These are phyloP conservation scores for Eupithecia exiguata DNA, from an alignment of 2,888 invertebrate species.

Conservation along the genomic window DNA sequence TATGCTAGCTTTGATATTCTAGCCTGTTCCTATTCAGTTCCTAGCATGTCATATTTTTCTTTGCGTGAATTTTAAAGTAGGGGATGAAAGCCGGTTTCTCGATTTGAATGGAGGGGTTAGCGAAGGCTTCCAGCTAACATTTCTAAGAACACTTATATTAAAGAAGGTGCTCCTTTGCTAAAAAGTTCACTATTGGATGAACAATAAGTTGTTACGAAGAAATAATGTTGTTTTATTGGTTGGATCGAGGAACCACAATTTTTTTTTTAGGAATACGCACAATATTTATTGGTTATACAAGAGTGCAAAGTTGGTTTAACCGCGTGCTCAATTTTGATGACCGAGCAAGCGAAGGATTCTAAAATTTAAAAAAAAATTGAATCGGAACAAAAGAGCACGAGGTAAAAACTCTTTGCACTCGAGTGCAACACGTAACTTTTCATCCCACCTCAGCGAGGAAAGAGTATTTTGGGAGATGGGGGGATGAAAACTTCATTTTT, in stretches of 20 bases:
- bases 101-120: constrained; percentile 18
- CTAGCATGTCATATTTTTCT: not conserved
- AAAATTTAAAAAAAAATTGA: no score
- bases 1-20: not conserved
- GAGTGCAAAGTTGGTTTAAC: no score
- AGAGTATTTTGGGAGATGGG: no score
- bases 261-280: no score
- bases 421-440: no score
- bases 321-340: no score
- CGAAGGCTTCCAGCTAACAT: constrained; percentile 3
- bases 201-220: not conserved
- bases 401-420: no score
- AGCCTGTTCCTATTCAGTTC: not conserved
- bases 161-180: not conserved
- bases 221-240: not conserved
- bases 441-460: no score
- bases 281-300: no score
- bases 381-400: no score
- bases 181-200: constrained; percentile 5
- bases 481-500: no score
- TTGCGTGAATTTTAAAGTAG: constrained; percentile 2
- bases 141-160: constrained; percentile 20
- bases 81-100: constrained; percentile 3
- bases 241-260: not conserved
- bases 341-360: no score